A percentile compares a stretch with the other conserved stretches of the same genome.
Conservation (phyloP, 2,113 vertebrate genomes). For the Nesospiza acunhae region DNA sequence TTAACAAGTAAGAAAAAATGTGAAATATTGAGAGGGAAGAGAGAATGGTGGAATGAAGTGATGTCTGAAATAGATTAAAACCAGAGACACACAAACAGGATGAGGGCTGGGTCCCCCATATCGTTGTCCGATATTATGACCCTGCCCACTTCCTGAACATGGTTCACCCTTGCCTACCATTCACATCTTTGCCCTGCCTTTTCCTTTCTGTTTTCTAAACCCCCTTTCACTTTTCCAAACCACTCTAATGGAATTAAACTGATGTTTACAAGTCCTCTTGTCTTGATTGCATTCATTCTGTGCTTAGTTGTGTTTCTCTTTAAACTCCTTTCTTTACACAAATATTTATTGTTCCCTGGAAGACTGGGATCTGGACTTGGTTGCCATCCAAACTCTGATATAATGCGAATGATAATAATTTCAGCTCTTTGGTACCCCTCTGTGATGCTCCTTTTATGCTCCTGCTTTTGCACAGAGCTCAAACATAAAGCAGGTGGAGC, state of each 20-base stretch:
- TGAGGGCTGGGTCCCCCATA: background rate
- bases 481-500: conserved; percentile 24
- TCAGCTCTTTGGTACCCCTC: background rate
- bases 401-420: conserved; percentile 17
- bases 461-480: background rate
- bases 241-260: background rate
- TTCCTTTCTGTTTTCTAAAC: background rate
- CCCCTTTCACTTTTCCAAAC: background rate
- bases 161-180: background rate
- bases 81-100: background rate
- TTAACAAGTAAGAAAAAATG: background rate
- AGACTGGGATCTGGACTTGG: background rate
- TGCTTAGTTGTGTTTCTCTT: background rate
- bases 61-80: background rate
- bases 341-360: background rate
- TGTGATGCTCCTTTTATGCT: background rate
- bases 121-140: background rate
- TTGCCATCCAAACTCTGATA: background rate
- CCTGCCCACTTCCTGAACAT: background rate
- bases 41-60: background rate
- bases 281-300: background rate
- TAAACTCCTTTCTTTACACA: background rate
- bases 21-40: background rate
- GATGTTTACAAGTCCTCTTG: background rate
- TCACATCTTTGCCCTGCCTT: background rate